Percentiles rank a stretch among this genome's conserved stretches.
Evolutionary conservation across 2,113 vertebrate genomes (phyloP).

Genomic region (Cyprinodon variegatus): DNA sequence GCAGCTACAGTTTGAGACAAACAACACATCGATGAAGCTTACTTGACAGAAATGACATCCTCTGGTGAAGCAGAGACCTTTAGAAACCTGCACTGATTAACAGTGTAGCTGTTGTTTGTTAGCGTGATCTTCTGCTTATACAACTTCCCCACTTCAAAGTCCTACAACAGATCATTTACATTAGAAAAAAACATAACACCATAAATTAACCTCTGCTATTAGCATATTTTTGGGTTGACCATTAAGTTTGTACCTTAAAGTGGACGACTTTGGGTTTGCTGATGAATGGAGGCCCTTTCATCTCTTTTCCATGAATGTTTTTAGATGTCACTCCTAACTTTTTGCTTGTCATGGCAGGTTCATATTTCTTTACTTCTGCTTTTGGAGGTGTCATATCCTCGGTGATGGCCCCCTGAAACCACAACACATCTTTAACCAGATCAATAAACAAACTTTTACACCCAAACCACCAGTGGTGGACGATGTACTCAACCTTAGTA

Average conservation of each 20-base stretch:
- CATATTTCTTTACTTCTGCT: conserved; percentile 56
- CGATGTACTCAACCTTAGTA: no score
- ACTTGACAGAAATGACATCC: conserved; percentile 85
- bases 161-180: conserved; percentile 74
- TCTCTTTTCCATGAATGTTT: conserved; percentile 69
- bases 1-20: neutral
- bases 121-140: conserved; percentile 89
- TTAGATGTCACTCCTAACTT: conserved; percentile 56
- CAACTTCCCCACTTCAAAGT: conserved; percentile 88
- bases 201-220: neutral
- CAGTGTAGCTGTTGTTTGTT: conserved; percentile 84
- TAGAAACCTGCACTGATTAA: conserved; percentile 85
- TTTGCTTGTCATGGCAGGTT: conserved; percentile 5
- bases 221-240: neutral
- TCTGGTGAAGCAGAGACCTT: conserved; percentile 81
- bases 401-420: conserved; percentile 31
- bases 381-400: conserved; percentile 4
- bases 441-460: neutral
- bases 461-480: no score
- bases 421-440: neutral
- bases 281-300: conserved; percentile 81
- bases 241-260: conserved; percentile 85
- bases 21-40: conserved; percentile 53
- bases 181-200: neutral
- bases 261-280: conserved; percentile 87